Evolutionary conservation across 2,113 vertebrate species (phyloP).

Genomic region (Bos taurus): ARS-UCD2.0 NC_037352.1:5932501-5933000

Average conservation of each 20-base stretch:
- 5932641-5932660: neutral
- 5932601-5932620: neutral
- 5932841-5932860: neutral
- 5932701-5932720: neutral
- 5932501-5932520: neutral
- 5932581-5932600: neutral
- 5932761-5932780: neutral
- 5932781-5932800: neutral
- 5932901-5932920: rapidly evolving
- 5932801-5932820: rapidly evolving
- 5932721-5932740: neutral
- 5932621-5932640: neutral
- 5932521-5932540: neutral
- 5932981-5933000: neutral
- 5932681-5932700: neutral
- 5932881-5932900: neutral
- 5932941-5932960: neutral
- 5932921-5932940: neutral
- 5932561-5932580: neutral
- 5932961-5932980: neutral
- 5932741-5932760: neutral
- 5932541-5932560: neutral
- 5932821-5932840: neutral
- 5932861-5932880: neutral
- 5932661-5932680: neutral